Evolutionary conservation across 2,888 invertebrate genomes (phyloP).

Genomic region (Acanthacorydalis orientalis): DNA sequence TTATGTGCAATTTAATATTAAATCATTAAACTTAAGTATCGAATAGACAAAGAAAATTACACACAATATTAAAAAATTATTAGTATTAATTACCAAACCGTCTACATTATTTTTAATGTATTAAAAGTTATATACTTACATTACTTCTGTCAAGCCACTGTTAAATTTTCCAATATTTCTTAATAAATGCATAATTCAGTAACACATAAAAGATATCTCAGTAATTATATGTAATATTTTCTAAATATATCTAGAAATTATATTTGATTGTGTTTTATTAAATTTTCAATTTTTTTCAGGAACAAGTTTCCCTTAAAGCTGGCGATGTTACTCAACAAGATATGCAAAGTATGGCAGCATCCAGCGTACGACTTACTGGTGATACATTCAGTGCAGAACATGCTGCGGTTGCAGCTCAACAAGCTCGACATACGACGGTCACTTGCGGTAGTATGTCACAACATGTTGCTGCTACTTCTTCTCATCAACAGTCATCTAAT

Average conservation of each 20-base stretch:
- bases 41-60: too few species aligned
- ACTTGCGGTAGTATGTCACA: slow-evolving; percentile 10
- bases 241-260: neutral
- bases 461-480: neutral
- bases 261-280: neutral
- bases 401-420: slow-evolving; percentile 36
- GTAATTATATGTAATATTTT: too few species aligned
- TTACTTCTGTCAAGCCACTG: too few species aligned
- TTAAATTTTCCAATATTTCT: too few species aligned
- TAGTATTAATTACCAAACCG: too few species aligned
- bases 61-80: too few species aligned
- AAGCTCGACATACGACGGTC: slow-evolving; percentile 14
- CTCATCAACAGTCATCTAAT: slow-evolving; percentile 28
- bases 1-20: too few species aligned
- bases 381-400: slow-evolving; percentile 78
- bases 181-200: neutral
- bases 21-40: too few species aligned
- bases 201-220: neutral
- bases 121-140: too few species aligned
- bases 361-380: slow-evolving; percentile 70
- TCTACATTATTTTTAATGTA: too few species aligned
- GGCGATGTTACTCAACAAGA: slow-evolving; percentile 76
- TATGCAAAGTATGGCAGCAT: slow-evolving; percentile 62
- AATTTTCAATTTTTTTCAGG: slow-evolving; percentile 34
- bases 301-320: slow-evolving; percentile 66